A percentile compares a stretch with the other conserved stretches of the same genome.
phyloP scores from a whole-genome alignment of 2,888 invertebrate species.

The Hypomecis punctinalis region DNA sequence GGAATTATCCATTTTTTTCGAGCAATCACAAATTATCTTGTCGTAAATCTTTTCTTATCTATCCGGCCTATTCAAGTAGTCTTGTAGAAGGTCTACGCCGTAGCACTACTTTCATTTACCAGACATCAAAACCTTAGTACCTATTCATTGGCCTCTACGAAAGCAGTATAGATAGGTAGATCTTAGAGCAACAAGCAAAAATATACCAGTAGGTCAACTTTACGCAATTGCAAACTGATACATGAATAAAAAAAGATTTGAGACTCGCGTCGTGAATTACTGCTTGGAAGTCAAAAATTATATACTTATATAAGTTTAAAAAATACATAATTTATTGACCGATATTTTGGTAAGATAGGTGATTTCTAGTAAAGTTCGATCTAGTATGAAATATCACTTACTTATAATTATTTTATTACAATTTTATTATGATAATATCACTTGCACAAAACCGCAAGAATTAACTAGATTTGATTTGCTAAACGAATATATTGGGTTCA shows the following conservation, averaged over 20 bases:
- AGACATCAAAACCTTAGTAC: slow-evolving; percentile 54
- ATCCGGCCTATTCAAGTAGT: slow-evolving; percentile 38
- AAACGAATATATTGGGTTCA: too few species aligned
- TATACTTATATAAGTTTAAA: too few species aligned
- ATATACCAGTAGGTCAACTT: slow-evolving; percentile 16
- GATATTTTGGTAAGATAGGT: too few species aligned
- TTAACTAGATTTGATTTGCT: too few species aligned
- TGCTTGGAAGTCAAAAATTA: too few species aligned
- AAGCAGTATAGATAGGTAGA: slow-evolving; percentile 55
- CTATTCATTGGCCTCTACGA: slow-evolving; percentile 51
- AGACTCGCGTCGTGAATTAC: too few species aligned
- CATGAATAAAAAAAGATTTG: neutral
- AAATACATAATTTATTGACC: too few species aligned
- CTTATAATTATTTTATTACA: too few species aligned
- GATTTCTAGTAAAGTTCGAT: too few species aligned
- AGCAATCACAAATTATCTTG: slow-evolving; percentile 18
- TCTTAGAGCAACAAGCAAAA: neutral
- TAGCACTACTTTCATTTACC: slow-evolving; percentile 59
- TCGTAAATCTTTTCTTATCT: slow-evolving; percentile 28
- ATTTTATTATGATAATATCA: too few species aligned
- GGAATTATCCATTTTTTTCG: neutral
- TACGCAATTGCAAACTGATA: neutral
- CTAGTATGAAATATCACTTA: too few species aligned
- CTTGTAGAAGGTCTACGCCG: slow-evolving; percentile 46
- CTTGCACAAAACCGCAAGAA: too few species aligned